phyloP scores from a whole-genome alignment of 2,113 vertebrate species.

The Oplegnathus fasciatus region DNA sequence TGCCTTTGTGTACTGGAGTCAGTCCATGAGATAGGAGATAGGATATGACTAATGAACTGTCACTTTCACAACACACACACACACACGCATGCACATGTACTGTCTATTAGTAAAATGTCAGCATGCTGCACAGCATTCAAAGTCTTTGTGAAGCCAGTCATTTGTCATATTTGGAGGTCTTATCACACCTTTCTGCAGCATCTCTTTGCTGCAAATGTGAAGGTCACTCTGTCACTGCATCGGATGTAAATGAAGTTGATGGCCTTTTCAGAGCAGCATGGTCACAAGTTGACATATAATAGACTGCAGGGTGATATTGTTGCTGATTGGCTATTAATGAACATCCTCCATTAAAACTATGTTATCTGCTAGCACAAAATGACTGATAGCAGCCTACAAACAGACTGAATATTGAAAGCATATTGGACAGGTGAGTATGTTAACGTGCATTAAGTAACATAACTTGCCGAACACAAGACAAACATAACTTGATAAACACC shows the following conservation, averaged over 20 bases:
- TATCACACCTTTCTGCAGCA: conserved; percentile 35
- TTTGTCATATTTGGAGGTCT: conserved; percentile 59
- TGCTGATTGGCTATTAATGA: conserved; percentile 28
- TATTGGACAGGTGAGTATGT: background rate
- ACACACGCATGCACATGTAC: background rate
- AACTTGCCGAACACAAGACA: no score
- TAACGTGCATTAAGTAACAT: background rate
- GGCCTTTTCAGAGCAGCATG: conserved; percentile 40
- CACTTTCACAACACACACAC: conserved; percentile 33
- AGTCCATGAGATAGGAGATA: conserved; percentile 43
- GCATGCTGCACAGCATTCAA: conserved; percentile 25
- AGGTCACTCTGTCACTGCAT: conserved; percentile 27
- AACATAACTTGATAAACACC: background rate
- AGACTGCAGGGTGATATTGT: background rate
- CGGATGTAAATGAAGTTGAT: conserved; percentile 30
- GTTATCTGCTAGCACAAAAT: background rate
- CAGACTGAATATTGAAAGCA: background rate
- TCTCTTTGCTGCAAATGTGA: conserved; percentile 29
- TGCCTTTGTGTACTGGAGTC: conserved; percentile 14
- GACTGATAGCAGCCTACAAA: background rate
- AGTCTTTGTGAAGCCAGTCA: conserved; percentile 21
- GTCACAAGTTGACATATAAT: conserved; percentile 18
- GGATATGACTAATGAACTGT: conserved; percentile 67
- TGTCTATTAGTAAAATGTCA: conserved; percentile 71
- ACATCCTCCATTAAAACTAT: background rate